Conservation (phyloP, 2,113 vertebrate genomes). For the Panurus biarmicus region DNA sequence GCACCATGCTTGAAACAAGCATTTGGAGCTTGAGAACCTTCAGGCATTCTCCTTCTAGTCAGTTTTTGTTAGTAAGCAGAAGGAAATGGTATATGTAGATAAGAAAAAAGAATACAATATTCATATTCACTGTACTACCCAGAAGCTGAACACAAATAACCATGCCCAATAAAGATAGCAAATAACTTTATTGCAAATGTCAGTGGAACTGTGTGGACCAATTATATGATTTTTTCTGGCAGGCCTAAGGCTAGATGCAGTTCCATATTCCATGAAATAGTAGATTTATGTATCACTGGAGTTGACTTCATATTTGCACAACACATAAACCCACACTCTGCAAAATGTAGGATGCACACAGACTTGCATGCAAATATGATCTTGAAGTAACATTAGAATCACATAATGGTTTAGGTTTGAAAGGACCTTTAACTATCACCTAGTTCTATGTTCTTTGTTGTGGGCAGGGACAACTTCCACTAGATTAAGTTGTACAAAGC, state of each 20-base stretch:
- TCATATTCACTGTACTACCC: background rate
- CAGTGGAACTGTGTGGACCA: background rate
- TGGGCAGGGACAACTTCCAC: background rate
- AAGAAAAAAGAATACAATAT: background rate
- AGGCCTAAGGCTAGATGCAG: background rate
- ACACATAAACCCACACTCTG: background rate
- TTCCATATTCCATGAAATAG: background rate
- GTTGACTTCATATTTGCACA: background rate
- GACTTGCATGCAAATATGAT: fast-evolving
- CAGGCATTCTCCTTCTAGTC: background rate
- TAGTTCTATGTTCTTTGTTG: background rate
- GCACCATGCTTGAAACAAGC: background rate
- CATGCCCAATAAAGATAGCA: background rate
- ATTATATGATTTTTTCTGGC: background rate
- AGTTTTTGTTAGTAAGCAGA: background rate
- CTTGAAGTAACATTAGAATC: background rate
- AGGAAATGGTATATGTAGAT: background rate
- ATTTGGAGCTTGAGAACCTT: background rate
- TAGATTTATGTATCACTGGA: background rate
- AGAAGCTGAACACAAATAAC: background rate
- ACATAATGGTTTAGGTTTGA: background rate
- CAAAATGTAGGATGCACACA: background rate
- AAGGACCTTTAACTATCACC: background rate
- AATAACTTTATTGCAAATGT: background rate
- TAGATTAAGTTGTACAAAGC: background rate